Percentiles rank a stretch among this genome's conserved stretches.
phyloP scores from a whole-genome alignment of 2,888 invertebrate species.

The Drosophila eohydei region DNA sequence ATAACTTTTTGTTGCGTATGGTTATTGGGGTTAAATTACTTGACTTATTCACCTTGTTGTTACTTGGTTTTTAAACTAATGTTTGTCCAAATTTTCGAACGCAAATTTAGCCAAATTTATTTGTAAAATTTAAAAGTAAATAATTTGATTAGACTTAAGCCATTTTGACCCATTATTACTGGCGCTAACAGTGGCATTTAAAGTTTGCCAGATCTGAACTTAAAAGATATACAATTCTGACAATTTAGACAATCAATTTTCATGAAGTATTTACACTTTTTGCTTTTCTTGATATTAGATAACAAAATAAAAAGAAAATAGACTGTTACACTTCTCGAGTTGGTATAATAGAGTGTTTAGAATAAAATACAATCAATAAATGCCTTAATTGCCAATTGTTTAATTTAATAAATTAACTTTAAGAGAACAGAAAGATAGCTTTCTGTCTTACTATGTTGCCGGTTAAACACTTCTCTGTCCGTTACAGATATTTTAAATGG shows the following conservation, averaged over 20 bases:
- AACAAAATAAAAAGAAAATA: neutral
- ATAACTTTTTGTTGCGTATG: no score
- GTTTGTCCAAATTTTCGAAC: no score
- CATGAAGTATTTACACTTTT: neutral
- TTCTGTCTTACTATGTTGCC: neutral
- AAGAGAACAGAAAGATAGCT: neutral
- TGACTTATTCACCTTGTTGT: no score
- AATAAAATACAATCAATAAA: slow-evolving; percentile 6
- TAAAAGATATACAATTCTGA: neutral
- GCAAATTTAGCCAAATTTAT: no score
- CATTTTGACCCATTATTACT: no score
- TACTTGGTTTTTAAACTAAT: neutral
- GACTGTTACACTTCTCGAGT: neutral
- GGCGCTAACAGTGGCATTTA: no score
- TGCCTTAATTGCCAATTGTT: neutral
- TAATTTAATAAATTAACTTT: slow-evolving; percentile 16
- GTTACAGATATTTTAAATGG: slow-evolving; percentile 26
- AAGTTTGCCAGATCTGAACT: no score
- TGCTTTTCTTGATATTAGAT: neutral
- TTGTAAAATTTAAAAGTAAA: no score
- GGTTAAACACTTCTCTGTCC: slow-evolving; percentile 20
- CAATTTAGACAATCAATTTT: neutral
- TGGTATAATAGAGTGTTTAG: neutral
- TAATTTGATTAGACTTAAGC: no score
- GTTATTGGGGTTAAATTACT: no score